Base-by-base conservation (phyloP, 2,113 vertebrate species). In the Barnardius zonarius region DNA sequence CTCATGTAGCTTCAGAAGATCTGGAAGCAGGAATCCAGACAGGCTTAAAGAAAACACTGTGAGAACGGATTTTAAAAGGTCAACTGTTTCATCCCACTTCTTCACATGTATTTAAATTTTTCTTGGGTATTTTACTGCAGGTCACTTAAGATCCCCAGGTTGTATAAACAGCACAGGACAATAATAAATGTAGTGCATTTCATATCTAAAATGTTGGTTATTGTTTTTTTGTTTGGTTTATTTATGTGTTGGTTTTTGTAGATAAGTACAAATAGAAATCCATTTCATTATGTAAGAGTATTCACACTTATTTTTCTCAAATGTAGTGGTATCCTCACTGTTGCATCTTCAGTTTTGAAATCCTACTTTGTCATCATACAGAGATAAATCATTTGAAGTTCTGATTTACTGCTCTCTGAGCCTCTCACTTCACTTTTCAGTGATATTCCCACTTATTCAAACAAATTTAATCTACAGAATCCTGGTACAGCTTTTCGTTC, bases 241-340 rank as follows among this genome's bases (percentile, higher is more conserved):
- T 59, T 59, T 76, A 22, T 39, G 4, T 19, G 59, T 43, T 0
- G 19, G n/a, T 39, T 31, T 61, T 22, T 62, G 11, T 18, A 62
- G 12, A 33, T 27, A 81, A 37, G 8, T 54, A 23, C 9, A 87
- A 87, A 35, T 16, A 70, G 5, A 41, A 83, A 48, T 52, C 3
- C 0, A 22, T 68, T 57, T 62, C 2, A 39, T 83, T 55, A 91
- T 17, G n/a, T 24, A 25, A 51, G 13, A 19, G 6, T 46, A 81
- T 67, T 89, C 28, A 62, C 7, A 33, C 1, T 3, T 19, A 2
- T 22, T 46, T 90, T 83, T 90, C 64, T 46, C 5, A 77, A 79
- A 61, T 2, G 3, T n/a, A n/a, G 1, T 5, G 2, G 3, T 49
- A 59, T n/a, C 16, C 4, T 94, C 9, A 28, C 6, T 73, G 23